A percentile compares a stretch with the other conserved stretches of the same genome.
These are phyloP conservation scores for Umimayanthus chanpuru DNA, from an alignment of 92 coral and sea anemone genomes.

Conservation along the genomic window DNA sequence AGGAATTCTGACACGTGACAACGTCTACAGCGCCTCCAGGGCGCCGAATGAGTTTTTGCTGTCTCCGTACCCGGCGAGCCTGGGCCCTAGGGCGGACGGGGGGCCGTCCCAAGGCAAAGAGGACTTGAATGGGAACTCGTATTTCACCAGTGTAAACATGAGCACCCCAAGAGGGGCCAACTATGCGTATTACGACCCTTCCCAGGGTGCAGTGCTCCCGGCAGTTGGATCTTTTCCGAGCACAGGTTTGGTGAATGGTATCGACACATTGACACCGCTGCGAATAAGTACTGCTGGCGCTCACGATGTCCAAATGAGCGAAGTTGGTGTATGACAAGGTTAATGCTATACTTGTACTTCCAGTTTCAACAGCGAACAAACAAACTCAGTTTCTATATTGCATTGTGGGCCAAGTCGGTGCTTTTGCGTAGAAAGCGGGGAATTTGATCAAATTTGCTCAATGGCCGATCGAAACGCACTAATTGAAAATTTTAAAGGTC, in stretches of 20 bases:
- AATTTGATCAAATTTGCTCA: not conserved
- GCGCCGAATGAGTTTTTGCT: slow-evolving; percentile 16
- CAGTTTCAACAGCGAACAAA: not conserved
- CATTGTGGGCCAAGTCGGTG: too few relatives aligned
- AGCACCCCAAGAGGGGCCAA: not conserved
- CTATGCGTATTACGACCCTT: slow-evolving; percentile 33
- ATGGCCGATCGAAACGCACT: not conserved
- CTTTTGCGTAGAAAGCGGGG: not conserved
- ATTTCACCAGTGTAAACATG: slow-evolving; percentile 24
- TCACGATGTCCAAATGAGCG: slow-evolving; percentile 6
- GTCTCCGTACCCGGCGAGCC: not conserved
- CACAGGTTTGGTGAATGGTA: slow-evolving; percentile 9
- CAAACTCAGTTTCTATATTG: not conserved
- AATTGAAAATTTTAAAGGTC: not conserved
- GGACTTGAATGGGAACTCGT: slow-evolving; percentile 29
- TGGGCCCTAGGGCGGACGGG: slow-evolving; percentile 21
- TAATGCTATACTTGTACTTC: not conserved
- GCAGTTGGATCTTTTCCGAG: slow-evolving; percentile 20
- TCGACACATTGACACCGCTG: slow-evolving; percentile 30
- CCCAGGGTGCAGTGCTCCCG: slow-evolving; percentile 26
- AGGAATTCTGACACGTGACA: slow-evolving; percentile 37
- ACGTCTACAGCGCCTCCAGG: slow-evolving; percentile 26
- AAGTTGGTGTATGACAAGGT: slow-evolving; percentile 26
- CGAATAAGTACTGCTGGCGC: slow-evolving; percentile 28
- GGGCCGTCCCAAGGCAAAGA: slow-evolving; percentile 20